These are phyloP conservation scores for Coryphaenoides rupestris DNA, from an alignment of 2,113 vertebrate genomes.

Conservation along the genomic window DNA sequence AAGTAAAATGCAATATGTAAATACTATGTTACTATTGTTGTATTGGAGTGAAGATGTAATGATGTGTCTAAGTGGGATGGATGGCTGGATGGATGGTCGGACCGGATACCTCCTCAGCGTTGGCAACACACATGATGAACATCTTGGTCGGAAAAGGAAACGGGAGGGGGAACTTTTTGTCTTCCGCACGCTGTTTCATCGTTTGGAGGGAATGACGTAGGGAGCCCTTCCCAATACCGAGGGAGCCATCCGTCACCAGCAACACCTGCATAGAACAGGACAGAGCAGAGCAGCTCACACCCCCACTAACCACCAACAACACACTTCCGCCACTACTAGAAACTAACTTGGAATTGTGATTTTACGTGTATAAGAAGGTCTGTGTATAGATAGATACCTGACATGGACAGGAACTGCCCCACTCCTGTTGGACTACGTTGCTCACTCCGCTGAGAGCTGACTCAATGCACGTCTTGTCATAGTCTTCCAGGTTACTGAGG, in stretches of 20 bases:
- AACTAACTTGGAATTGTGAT: not conserved
- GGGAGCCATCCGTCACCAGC: constrained; percentile 91
- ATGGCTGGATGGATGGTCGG: too few species aligned
- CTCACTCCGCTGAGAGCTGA: constrained; percentile 87
- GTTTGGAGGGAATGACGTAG: constrained; percentile 88
- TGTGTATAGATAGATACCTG: constrained; percentile 83
- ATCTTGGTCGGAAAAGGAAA: constrained; percentile 93
- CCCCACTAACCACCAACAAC: too few species aligned
- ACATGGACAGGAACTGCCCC: constrained; percentile 91
- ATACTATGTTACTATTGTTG: too few species aligned
- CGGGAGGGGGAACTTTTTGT: constrained; percentile 90
- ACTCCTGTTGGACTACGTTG: constrained; percentile 94
- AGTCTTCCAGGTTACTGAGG: constrained; percentile 91
- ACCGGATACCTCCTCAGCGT: constrained; percentile 87
- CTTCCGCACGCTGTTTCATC: constrained; percentile 82
- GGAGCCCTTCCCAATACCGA: constrained; percentile 93
- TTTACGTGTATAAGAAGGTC: not conserved
- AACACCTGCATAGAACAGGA: constrained; percentile 85
- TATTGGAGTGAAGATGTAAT: too few species aligned
- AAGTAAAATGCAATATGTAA: too few species aligned
- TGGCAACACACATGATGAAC: constrained; percentile 95
- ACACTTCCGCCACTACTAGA: not conserved
- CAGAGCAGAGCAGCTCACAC: constrained; percentile 23
- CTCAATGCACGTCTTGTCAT: constrained; percentile 96
- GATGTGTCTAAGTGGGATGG: too few species aligned